These are phyloP conservation scores for Villa cingulata DNA, from an alignment of 2,888 invertebrate genomes.

Conservation along the genomic window DNA sequence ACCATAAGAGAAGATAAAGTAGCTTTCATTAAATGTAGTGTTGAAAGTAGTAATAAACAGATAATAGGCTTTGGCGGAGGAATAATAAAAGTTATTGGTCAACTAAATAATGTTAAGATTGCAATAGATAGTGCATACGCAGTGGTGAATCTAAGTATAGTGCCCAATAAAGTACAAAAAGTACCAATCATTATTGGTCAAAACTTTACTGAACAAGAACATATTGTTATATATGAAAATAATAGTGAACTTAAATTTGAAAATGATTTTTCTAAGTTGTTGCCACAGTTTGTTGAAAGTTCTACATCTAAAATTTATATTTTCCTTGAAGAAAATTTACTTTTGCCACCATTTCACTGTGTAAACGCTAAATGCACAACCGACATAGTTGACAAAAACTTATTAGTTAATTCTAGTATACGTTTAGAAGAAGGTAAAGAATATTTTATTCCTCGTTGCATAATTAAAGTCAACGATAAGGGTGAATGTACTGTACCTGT, in stretches of 20 bases:
- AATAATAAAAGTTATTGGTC: background rate
- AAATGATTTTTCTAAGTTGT: background rate
- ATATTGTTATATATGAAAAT: background rate
- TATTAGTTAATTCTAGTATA: background rate
- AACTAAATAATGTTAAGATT: background rate
- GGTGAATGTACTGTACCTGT: background rate
- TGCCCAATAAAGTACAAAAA: no score
- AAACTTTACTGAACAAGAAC: background rate
- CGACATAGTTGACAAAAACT: background rate
- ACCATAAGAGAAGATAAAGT: background rate
- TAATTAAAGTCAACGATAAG: background rate
- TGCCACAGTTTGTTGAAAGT: background rate
- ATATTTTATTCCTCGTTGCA: background rate
- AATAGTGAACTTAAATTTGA: background rate
- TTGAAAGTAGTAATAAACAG: background rate
- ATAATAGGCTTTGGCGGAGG: constrained; percentile 3
- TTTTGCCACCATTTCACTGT: no score
- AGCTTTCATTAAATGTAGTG: background rate
- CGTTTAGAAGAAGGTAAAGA: background rate
- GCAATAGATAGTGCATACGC: background rate
- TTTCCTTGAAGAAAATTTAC: no score
- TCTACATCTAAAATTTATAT: no score
- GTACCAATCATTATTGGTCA: background rate
- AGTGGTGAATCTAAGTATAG: background rate
- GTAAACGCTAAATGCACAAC: no score